Percentiles rank a stretch among this genome's conserved stretches.
Evolutionary conservation across 2,797 vertebrate species (phyloP).

Genomic region (Galaxias olidus): DNA sequence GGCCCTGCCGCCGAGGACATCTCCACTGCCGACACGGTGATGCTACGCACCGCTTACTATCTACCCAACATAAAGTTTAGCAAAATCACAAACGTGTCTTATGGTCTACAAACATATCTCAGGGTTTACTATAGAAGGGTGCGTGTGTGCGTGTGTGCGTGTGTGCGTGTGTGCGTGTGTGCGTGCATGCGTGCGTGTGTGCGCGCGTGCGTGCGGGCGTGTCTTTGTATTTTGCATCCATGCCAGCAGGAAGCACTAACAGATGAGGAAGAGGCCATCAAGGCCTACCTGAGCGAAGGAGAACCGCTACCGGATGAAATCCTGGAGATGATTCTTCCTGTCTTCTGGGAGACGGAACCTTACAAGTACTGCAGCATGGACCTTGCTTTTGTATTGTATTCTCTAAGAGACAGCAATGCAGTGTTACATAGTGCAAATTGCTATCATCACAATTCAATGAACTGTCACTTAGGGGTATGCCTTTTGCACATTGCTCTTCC

Average conservation of each 20-base stretch:
- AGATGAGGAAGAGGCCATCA: slow-evolving; percentile 84
- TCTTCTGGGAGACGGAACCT: slow-evolving; percentile 91
- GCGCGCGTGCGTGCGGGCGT: neutral
- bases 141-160: neutral
- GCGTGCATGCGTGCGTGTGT: slow-evolving; percentile 10
- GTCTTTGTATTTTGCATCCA: neutral
- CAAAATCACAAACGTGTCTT: too few relatives aligned
- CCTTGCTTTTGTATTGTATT: too few relatives aligned
- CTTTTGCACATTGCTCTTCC: too few relatives aligned
- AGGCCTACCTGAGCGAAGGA: slow-evolving; percentile 76
- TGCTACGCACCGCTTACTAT: neutral
- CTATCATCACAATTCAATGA: too few relatives aligned
- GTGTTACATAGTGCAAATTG: too few relatives aligned
- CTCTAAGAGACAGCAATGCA: too few relatives aligned
- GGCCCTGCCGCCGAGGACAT: slow-evolving; percentile 20
- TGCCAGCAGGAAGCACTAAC: slow-evolving; percentile 73
- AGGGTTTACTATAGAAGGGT: neutral
- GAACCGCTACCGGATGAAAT: slow-evolving; percentile 74
- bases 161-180: neutral
- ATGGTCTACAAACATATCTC: too few relatives aligned
- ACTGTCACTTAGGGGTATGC: too few relatives aligned
- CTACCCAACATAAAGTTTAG: too few relatives aligned
- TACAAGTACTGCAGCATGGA: slow-evolving; percentile 79
- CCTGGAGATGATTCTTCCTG: slow-evolving; percentile 79
- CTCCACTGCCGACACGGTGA: neutral